phyloP scores from a whole-genome alignment of 1,140 invertebrate genomes.

The Saccostrea echinata region DNA sequence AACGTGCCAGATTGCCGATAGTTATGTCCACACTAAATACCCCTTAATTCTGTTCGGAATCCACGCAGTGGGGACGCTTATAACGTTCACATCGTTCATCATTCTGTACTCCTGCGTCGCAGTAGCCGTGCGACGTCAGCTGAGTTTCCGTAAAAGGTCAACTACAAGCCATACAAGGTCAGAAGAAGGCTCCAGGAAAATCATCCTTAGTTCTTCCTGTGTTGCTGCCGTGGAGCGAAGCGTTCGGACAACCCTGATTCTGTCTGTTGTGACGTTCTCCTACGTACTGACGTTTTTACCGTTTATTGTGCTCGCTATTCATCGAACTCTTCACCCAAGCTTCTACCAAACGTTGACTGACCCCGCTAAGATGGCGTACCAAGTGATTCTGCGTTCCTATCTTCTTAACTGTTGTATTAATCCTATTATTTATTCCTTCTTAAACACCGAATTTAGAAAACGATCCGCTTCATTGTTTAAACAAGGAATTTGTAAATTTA shows the following conservation, averaged over 20 bases:
- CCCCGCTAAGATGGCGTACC: slow-evolving; percentile 57
- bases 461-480: slow-evolving; percentile 59
- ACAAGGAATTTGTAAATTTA: slow-evolving; percentile 25
- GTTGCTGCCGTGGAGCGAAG: slow-evolving; percentile 20
- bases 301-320: slow-evolving; percentile 55
- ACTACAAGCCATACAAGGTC: not conserved
- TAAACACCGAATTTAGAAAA: slow-evolving; percentile 65
- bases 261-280: slow-evolving; percentile 51
- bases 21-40: slow-evolving; percentile 26
- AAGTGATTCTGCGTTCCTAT: slow-evolving; percentile 69
- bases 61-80: slow-evolving; percentile 46
- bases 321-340: slow-evolving; percentile 41
- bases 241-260: slow-evolving; percentile 57
- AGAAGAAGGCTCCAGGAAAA: not conserved
- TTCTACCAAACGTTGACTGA: slow-evolving; percentile 50
- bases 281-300: slow-evolving; percentile 59
- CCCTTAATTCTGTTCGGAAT: slow-evolving; percentile 47
- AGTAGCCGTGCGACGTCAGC: slow-evolving; percentile 42
- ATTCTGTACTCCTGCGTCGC: slow-evolving; percentile 53
- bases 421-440: slow-evolving; percentile 70
- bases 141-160: slow-evolving; percentile 49
- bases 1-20: slow-evolving; percentile 43
- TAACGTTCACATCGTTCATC: slow-evolving; percentile 46
- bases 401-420: slow-evolving; percentile 71
- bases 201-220: not conserved